Conservation (phyloP, 2,888 invertebrate genomes). For the Limnephilus rhombicus region DNA sequence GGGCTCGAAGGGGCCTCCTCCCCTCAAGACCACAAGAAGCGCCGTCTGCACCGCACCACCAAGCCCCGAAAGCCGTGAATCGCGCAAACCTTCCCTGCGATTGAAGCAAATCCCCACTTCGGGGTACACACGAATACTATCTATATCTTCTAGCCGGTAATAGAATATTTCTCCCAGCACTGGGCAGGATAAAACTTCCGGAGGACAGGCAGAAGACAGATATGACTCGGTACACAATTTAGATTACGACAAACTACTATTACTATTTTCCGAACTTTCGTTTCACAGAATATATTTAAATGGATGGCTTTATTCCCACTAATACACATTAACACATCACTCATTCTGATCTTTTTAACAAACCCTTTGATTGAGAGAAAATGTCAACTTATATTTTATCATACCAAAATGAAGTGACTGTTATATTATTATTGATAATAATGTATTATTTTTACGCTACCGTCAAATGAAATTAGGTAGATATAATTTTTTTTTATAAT, state of each 20-base stretch:
- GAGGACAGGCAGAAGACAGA: constrained; percentile 11
- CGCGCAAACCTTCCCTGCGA: constrained; percentile 31
- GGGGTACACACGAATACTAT: constrained; percentile 24
- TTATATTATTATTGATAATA: neutral
- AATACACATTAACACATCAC: neutral
- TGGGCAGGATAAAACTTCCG: neutral
- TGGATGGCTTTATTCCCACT: constrained; percentile 1
- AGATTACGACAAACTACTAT: constrained; percentile 19
- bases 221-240: constrained; percentile 44
- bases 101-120: constrained; percentile 13
- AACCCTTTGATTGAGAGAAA: neutral
- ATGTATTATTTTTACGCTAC: constrained; percentile 6
- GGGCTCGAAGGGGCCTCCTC: constrained; percentile 68
- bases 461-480: neutral
- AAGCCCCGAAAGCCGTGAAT: constrained; percentile 72
- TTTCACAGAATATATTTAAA: neutral
- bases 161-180: constrained; percentile 21
- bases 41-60: constrained; percentile 71
- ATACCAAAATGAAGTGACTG: neutral
- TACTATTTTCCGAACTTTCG: neutral
- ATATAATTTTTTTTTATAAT: neutral
- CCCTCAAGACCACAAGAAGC: constrained; percentile 76
- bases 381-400: neutral
- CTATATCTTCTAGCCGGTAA: constrained; percentile 6
- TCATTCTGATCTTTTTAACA: neutral